Conservation (phyloP, 2,797 vertebrate genomes). For the Carcharodon carcharias region DNA sequence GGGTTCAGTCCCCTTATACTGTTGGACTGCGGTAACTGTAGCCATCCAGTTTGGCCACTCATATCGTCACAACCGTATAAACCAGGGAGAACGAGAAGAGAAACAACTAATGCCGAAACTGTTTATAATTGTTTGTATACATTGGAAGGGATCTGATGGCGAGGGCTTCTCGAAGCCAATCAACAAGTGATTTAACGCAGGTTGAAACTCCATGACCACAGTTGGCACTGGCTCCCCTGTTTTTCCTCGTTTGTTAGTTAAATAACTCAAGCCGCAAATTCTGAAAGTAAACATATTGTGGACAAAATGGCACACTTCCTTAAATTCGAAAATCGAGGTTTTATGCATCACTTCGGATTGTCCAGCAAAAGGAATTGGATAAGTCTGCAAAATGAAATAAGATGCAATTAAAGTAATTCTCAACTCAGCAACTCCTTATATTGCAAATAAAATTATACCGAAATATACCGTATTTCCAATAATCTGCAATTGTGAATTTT, state of each 20-base stretch:
- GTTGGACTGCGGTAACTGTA: not conserved
- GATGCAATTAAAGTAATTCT: not conserved
- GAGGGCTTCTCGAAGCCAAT: not conserved
- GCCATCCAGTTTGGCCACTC: no score
- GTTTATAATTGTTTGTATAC: not conserved
- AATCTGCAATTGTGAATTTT: no score
- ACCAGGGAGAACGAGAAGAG: not conserved
- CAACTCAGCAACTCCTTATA: not conserved
- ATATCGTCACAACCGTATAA: not conserved
- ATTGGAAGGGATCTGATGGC: not conserved
- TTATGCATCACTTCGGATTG: not conserved
- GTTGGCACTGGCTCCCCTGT: not conserved
- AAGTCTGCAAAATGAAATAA: not conserved
- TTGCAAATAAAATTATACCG: not conserved
- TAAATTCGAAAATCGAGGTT: not conserved
- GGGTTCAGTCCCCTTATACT: not conserved
- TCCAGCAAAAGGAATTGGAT: not conserved
- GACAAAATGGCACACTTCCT: not conserved
- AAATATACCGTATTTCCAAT: not conserved
- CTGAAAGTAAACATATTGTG: constrained; percentile 9
- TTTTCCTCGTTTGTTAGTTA: not conserved
- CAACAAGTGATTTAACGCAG: not conserved
- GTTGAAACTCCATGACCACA: not conserved
- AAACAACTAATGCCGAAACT: not conserved
- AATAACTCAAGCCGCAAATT: not conserved